Conservation (phyloP, 2,888 invertebrate species). For the Macaria notata region DNA sequence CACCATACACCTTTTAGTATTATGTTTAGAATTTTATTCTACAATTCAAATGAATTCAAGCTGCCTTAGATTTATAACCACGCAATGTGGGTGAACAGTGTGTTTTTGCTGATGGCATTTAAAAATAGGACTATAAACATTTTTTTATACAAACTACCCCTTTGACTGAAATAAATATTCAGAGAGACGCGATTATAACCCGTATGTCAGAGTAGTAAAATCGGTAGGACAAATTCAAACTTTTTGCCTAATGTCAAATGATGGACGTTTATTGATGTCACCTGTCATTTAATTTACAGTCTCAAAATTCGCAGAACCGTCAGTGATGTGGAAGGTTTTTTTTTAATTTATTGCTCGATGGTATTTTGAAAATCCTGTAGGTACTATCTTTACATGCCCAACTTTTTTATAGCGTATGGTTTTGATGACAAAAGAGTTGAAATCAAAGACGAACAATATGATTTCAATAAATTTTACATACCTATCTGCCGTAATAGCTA, state of each 20-base stretch:
- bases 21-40: constrained; percentile 37
- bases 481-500: too few species aligned
- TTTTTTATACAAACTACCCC: constrained; percentile 51
- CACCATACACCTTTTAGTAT: constrained; percentile 47
- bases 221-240: not conserved
- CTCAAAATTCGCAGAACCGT: constrained; percentile 66
- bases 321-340: not conserved
- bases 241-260: constrained; percentile 35
- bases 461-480: too few species aligned
- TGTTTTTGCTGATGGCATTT: constrained; percentile 46
- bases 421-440: too few species aligned
- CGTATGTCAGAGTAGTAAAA: constrained; percentile 11
- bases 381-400: too few species aligned
- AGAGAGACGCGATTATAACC: constrained; percentile 28
- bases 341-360: too few species aligned
- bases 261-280: constrained; percentile 66
- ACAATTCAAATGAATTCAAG: constrained; percentile 53
- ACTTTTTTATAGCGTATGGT: too few species aligned
- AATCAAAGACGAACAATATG: too few species aligned
- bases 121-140: constrained; percentile 58
- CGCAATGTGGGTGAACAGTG: constrained; percentile 42
- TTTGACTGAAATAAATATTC: constrained; percentile 22
- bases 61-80: constrained; percentile 46
- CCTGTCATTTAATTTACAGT: constrained; percentile 65
- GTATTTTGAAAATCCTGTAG: too few species aligned